A percentile compares a stretch with the other conserved stretches of the same genome.
phyloP scores from a whole-genome alignment of 2,797 vertebrate genomes.

The Melanogrammus aeglefinus region DNA sequence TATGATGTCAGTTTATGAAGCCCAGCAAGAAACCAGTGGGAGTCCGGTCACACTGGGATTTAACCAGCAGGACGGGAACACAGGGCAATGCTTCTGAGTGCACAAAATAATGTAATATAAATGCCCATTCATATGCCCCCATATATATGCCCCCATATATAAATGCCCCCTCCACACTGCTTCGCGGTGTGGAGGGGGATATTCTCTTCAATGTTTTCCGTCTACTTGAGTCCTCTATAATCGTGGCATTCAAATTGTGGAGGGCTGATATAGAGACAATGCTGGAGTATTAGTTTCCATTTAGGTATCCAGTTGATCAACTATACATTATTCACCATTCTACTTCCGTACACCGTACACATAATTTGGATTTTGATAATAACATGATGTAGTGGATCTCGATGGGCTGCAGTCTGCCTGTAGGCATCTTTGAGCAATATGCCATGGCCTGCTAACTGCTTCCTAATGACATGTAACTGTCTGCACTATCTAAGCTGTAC shows the following conservation, averaged over 20 bases:
- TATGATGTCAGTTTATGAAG: slow-evolving; percentile 30
- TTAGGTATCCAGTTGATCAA: neutral
- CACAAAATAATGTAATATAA: no score
- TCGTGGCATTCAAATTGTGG: slow-evolving; percentile 26
- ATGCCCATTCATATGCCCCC: no score
- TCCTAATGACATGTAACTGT: no score
- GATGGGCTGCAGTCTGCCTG: neutral
- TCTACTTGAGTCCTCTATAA: slow-evolving; percentile 44
- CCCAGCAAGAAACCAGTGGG: slow-evolving; percentile 32
- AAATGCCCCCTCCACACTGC: no score
- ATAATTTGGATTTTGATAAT: neutral
- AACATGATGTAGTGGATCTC: no score
- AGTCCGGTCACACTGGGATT: slow-evolving; percentile 43
- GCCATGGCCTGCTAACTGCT: no score
- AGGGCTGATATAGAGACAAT: slow-evolving; percentile 19
- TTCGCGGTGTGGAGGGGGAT: neutral
- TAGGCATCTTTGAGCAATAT: neutral
- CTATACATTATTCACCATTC: neutral
- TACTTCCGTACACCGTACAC: neutral
- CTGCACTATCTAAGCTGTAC: no score
- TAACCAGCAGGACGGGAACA: slow-evolving; percentile 35
- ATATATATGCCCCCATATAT: no score
- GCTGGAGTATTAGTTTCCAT: slow-evolving; percentile 14
- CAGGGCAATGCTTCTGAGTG: neutral
- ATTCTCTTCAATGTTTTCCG: slow-evolving; percentile 19